Evolutionary conservation across 2,797 vertebrate genomes (phyloP).

Genomic region (Cynopterus sphinx): DNA sequence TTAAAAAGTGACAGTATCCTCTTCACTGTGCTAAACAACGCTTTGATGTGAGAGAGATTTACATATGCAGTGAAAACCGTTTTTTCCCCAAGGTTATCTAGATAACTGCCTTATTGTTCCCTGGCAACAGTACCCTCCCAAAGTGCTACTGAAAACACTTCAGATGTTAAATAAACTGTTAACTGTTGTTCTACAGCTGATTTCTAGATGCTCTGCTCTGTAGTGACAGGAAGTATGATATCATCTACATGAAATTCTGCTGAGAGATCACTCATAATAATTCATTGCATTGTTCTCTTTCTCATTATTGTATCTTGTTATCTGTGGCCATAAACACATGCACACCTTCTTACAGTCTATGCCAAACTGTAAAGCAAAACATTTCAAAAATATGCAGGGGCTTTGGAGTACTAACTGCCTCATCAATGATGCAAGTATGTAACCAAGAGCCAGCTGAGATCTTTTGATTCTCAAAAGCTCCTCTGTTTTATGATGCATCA

Average conservation of each 20-base stretch:
- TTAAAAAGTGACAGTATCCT: not conserved
- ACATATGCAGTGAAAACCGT: not conserved
- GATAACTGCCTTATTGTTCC: not conserved
- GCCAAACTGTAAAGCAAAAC: not conserved
- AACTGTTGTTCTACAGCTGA: not conserved
- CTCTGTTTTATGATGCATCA: not conserved
- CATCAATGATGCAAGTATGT: constrained; percentile 14
- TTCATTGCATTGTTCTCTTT: not conserved
- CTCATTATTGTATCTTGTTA: not conserved
- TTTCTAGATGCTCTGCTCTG: not conserved
- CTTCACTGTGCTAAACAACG: not conserved
- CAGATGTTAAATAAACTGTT: constrained; percentile 34
- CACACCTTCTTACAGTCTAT: not conserved
- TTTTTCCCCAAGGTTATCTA: constrained; percentile 46
- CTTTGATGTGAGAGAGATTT: not conserved
- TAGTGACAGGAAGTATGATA: not conserved
- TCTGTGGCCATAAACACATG: constrained; percentile 2
- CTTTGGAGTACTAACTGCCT: constrained; percentile 21
- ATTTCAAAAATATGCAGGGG: not conserved
- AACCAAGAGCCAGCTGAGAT: constrained; percentile 3
- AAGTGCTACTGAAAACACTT: constrained; percentile 37
- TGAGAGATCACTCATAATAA: constrained; percentile 4
- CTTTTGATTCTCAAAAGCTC: not conserved
- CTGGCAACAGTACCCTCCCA: not conserved
- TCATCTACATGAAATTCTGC: not conserved